Percentiles rank a stretch among this genome's conserved stretches.
Evolutionary conservation across 2,888 invertebrate species (phyloP).

Genomic region (Cistogaster globosa): DNA sequence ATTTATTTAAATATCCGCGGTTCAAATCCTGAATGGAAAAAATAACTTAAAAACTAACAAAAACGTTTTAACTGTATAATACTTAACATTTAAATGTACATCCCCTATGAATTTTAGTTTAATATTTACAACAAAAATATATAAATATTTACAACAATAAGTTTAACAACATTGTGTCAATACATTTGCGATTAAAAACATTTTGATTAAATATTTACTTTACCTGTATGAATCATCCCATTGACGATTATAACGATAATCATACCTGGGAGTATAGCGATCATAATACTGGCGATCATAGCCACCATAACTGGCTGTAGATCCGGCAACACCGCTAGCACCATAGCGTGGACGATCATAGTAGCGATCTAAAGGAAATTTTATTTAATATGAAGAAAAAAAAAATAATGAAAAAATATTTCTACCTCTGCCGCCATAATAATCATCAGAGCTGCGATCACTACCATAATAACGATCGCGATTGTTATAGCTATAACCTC

Average conservation of each 20-base stretch:
- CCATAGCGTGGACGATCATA: slow-evolving; percentile 78
- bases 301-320: slow-evolving; percentile 63
- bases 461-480: slow-evolving; percentile 76
- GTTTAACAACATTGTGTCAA: slow-evolving; percentile 36
- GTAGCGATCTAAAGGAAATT: slow-evolving; percentile 77
- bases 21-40: no score
- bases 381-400: not conserved
- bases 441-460: slow-evolving; percentile 76
- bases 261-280: slow-evolving; percentile 81
- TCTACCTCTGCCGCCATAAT: slow-evolving; percentile 72
- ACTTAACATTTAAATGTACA: not conserved
- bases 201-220: slow-evolving; percentile 70
- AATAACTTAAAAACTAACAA: no score
- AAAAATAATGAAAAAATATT: not conserved
- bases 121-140: no score
- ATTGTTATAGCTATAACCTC: slow-evolving; percentile 81
- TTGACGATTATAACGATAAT: slow-evolving; percentile 82
- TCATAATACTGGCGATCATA: slow-evolving; percentile 81
- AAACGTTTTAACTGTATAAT: not conserved
- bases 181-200: slow-evolving; percentile 51
- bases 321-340: slow-evolving; percentile 18
- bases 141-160: slow-evolving; percentile 29
- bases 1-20: no score
- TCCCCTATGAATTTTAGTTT: not conserved
- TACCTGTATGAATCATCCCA: slow-evolving; percentile 83